These are phyloP conservation scores for Chironomus striatipennis DNA, from an alignment of 1,140 invertebrate genomes.

Conservation along the genomic window DNA sequence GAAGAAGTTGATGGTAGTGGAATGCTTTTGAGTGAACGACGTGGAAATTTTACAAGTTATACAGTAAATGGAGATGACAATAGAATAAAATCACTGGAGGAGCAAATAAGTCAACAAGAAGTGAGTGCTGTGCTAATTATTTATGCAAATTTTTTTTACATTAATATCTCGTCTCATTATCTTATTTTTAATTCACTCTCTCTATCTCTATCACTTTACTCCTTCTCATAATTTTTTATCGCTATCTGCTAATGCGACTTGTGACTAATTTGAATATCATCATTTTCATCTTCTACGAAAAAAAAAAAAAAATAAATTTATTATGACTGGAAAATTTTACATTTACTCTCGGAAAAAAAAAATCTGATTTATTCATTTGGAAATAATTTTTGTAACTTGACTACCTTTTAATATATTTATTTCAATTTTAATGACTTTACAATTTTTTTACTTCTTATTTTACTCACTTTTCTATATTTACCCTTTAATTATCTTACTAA, in stretches of 20 bases:
- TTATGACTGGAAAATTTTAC: too few species aligned
- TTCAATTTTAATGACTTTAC: not conserved
- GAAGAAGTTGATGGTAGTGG: slow-evolving; percentile 27
- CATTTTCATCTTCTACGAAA: not conserved
- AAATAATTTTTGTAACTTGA: too few species aligned
- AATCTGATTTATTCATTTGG: too few species aligned
- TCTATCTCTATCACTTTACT: not conserved
- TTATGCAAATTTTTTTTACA: slow-evolving; percentile 25
- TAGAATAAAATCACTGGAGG: slow-evolving; percentile 46
- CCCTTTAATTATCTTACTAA: too few species aligned
- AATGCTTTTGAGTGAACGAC: slow-evolving; percentile 21
- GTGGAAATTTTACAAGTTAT: slow-evolving; percentile 15
- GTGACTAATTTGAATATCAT: not conserved
- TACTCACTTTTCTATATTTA: not conserved
- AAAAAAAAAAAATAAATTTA: too few species aligned
- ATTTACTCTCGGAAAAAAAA: too few species aligned
- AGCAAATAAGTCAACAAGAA: slow-evolving; percentile 49
- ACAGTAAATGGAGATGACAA: slow-evolving; percentile 41
- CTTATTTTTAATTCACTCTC: slow-evolving; percentile 16
- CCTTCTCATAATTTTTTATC: not conserved
- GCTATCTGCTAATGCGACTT: not conserved
- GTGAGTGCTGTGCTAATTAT: slow-evolving; percentile 31
- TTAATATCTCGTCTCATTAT: slow-evolving; percentile 25
- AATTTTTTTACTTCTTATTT: not conserved
- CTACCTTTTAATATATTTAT: not conserved